These are phyloP conservation scores for Myripristis jacobus DNA, from an alignment of 2,797 vertebrate species.

Conservation along the genomic window DNA sequence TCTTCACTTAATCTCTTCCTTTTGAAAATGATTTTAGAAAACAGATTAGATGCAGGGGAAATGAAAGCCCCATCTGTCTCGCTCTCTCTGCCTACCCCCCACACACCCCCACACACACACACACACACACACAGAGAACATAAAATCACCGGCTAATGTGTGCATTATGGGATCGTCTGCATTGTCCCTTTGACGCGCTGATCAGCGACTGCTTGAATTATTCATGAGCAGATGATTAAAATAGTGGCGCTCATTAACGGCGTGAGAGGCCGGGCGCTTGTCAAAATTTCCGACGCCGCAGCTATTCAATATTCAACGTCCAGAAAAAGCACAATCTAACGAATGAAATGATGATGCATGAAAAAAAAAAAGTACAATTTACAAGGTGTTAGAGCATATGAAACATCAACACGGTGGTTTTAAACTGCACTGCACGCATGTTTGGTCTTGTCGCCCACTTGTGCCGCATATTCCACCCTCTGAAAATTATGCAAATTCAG, in stretches of 20 bases:
- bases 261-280: background rate
- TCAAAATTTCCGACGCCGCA: too few species aligned
- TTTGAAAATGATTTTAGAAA: slow-evolving; percentile 15
- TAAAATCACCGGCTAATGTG: background rate
- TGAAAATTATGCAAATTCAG: slow-evolving; percentile 55
- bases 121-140: slow-evolving; percentile 3
- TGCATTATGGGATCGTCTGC: background rate
- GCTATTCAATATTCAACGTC: background rate
- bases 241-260: background rate
- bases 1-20: slow-evolving; percentile 11
- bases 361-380: too few species aligned
- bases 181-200: slow-evolving; percentile 4
- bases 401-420: too few species aligned
- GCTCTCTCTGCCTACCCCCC: background rate
- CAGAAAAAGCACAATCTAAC: background rate
- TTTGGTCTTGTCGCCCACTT: background rate
- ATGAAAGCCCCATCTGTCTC: slow-evolving; percentile 14
- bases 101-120: background rate
- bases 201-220: background rate
- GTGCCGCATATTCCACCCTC: slow-evolving; percentile 8
- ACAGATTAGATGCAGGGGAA: slow-evolving; percentile 13
- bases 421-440: too few species aligned
- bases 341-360: too few species aligned
- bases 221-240: background rate
- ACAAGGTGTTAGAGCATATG: too few species aligned